Evolutionary conservation across 2,113 vertebrate species (phyloP), one percentile per base, ranked within the genome.

Genomic region (Heliornis fulica): DNA sequence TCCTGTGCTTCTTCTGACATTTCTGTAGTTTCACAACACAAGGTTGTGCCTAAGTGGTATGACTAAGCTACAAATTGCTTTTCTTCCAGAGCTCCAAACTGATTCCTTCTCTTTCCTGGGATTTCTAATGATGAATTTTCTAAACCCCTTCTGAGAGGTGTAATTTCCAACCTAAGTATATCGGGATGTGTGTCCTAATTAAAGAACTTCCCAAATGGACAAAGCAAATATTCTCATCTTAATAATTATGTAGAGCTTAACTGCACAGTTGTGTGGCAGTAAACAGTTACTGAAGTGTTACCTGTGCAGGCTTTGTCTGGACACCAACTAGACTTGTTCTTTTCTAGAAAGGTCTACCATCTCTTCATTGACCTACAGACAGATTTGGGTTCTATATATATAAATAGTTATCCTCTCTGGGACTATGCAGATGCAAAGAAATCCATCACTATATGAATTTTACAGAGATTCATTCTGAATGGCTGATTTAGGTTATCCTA

Each of bases 301-400:
- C 16, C 11, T 46, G 2, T 7, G 1, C 11, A 65, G 18, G 4
- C 4, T 60, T 64, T 72, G 1, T 57, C 40, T 50, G 20, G 1
- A 3, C 22, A 50, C 46, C 23, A 76, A 46, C 48, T 7, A 79
- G 4, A 46, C 12, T 11, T 80, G 3, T 9, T 31, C 4, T 81
- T 89, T 81, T 82, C 60, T n/a, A 63, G 43, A n/a, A 10, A 68
- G 10, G 31, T 32, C 20, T 15, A 59, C 5, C 5, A 5, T n/a
- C 15, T 76, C n/a, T 71, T 87, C 31, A 38, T 25, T 83, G n/a
- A 77, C 31, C 9, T 53, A 21, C 36, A 48, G 11, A 34, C 2
- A 59, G 5, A 66, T 66, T 56, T 74, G 21, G 9, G 5, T 83
- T 8, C 13, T 66, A 61, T 20, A 40, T 25, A 48, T 20, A 60